phyloP scores from a whole-genome alignment of 2,888 invertebrate species.

The Eupithecia subfuscata region DNA sequence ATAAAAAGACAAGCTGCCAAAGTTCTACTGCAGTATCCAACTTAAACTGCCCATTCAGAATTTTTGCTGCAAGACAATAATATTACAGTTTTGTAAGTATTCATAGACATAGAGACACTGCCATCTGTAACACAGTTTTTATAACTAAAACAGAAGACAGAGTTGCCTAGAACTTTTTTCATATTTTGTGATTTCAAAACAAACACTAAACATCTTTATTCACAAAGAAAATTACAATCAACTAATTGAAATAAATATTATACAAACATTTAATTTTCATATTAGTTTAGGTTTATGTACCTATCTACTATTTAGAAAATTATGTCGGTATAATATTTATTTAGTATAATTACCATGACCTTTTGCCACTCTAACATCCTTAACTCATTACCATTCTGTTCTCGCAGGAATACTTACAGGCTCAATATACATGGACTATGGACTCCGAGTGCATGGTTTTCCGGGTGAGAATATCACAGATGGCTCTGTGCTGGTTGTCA shows the following conservation, averaged over 20 bases:
- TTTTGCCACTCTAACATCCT: not conserved
- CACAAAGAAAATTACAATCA: no score
- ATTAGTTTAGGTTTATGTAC: no score
- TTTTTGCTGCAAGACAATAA: no score
- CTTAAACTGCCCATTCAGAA: not conserved
- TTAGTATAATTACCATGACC: not conserved
- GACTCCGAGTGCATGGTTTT: conserved; percentile 90
- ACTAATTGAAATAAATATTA: no score
- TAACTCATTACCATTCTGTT: conserved; percentile 1
- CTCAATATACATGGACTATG: conserved; percentile 92
- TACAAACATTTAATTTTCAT: no score
- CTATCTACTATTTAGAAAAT: no score
- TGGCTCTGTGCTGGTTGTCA: conserved; percentile 90
- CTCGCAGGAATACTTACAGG: conserved; percentile 88
- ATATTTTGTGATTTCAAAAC: no score
- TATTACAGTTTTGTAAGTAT: no score
- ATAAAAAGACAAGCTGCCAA: not conserved
- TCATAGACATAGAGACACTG: no score
- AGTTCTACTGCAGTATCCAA: not conserved
- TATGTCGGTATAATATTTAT: no score
- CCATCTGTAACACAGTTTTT: no score
- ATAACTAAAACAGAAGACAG: not conserved
- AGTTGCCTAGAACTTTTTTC: not conserved
- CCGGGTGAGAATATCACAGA: conserved; percentile 91
- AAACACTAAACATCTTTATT: no score